Base-by-base conservation (phyloP, 2,113 vertebrate genomes). In the Eidolon helvum region DNA sequence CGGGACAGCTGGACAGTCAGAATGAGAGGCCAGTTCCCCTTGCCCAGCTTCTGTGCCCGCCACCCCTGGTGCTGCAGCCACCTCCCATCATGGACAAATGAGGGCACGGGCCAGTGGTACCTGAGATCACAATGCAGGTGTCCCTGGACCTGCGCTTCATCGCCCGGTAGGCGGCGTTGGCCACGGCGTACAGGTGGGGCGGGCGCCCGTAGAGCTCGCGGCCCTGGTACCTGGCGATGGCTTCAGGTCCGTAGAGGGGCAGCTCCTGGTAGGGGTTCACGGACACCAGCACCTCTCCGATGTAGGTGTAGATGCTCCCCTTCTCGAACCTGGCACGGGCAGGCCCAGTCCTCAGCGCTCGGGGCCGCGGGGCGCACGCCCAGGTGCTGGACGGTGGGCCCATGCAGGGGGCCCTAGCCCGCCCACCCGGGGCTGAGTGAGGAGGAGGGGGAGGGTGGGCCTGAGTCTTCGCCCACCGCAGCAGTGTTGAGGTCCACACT, bases 111-210 rank as follows among this genome's bases (percentile, higher is more conserved):
- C 48, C 48, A 4, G 48, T 14, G 38, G 61, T 97, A 99, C 99
- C 99, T 97, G 99, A 99, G 96, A 99, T 99, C 95, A 99, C 99
- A 0, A 99, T 99, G 98, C 99, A 99, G 90, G 99, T 99, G 95
- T 99, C 99, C 94, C 99, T 99, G 87, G 99, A 98, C 2, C 99
- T 96, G 45, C 99, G 99, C 91, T 99, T 99, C 99, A 99, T 99
- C n/a, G 99, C 99, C 77, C 99, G 99, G 93, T 99, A 99, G 35
- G 99, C 99, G 0, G 99, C 99, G 0, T 99, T 99, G 0, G 99
- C 99, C 86, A 99, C 98, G 0, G 99, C 99, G 0, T 98, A 99
- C 90, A 99, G 99, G 93, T 99, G 99, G 0, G 99, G 99, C 0
- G 99, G 99, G 68, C 99, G 99, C 97, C 99, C 99, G 0, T 99